Evolutionary conservation across 2,888 invertebrate genomes (phyloP).

Genomic region (Coecobrya sp.): DNA sequence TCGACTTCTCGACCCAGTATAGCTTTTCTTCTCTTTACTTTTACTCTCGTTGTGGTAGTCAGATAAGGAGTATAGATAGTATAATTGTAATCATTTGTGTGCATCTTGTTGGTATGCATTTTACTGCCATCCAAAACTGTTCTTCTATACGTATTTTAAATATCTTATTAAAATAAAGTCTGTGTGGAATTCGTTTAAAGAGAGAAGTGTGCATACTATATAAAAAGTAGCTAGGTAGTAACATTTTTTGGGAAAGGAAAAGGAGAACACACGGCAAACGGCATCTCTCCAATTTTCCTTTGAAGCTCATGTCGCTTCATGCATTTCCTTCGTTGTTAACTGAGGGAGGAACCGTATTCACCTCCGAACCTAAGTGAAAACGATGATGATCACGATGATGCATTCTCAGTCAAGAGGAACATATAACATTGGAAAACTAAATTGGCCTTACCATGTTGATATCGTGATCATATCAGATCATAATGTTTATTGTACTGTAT

Average conservation of each 20-base stretch:
- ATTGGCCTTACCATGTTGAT: slow-evolving; percentile 45
- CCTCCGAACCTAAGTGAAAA: slow-evolving; percentile 19
- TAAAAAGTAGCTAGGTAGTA: slow-evolving; percentile 32
- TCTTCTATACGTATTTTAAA: neutral
- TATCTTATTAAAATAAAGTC: neutral
- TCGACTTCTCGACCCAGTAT: neutral
- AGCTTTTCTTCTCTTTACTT: slow-evolving; percentile 31
- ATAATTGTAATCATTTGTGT: slow-evolving; percentile 33
- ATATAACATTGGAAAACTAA: slow-evolving; percentile 4
- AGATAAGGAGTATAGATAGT: slow-evolving; percentile 29
- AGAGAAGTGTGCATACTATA: slow-evolving; percentile 1
- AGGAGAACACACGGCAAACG: slow-evolving; percentile 25
- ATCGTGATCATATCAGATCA: slow-evolving; percentile 12
- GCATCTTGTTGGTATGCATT: slow-evolving; percentile 38
- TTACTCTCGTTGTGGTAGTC: neutral
- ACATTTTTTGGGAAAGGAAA: slow-evolving; percentile 18
- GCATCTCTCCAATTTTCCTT: slow-evolving; percentile 58
- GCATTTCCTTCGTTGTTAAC: slow-evolving; percentile 4
- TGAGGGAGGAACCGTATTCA: slow-evolving; percentile 57
- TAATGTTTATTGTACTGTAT: slow-evolving; percentile 26
- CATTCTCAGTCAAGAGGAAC: slow-evolving; percentile 30
- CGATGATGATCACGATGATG: slow-evolving; percentile 15
- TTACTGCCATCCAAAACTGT: neutral
- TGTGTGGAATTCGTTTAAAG: neutral
- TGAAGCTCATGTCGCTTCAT: slow-evolving; percentile 50